Evolutionary conservation across 2,797 vertebrate species (phyloP).

Genomic region (Paramormyrops hopkinsi): DNA sequence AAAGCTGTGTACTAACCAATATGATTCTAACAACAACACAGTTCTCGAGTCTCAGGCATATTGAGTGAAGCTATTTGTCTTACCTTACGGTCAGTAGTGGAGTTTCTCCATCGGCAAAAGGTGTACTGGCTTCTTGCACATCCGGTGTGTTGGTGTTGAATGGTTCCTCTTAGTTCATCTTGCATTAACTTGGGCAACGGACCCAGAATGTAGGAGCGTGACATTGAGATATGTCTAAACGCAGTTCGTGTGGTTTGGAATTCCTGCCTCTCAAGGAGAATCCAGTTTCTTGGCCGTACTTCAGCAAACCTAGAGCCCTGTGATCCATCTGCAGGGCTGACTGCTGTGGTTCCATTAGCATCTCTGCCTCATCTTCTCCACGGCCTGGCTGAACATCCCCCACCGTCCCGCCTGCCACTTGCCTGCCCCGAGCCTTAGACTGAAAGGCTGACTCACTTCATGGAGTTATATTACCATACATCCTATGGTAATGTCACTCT

Average conservation of each 20-base stretch:
- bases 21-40: background rate
- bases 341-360: background rate
- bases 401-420: background rate
- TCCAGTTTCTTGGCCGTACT: background rate
- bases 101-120: background rate
- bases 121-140: background rate
- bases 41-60: background rate
- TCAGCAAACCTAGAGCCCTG: background rate
- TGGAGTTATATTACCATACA: constrained; percentile 31
- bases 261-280: background rate
- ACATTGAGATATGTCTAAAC: background rate
- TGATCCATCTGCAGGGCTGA: background rate
- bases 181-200: background rate
- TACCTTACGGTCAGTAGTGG: background rate
- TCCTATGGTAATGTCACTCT: constrained; percentile 23
- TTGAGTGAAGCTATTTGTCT: background rate
- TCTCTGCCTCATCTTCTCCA: background rate
- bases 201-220: background rate
- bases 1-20: background rate
- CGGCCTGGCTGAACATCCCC: background rate
- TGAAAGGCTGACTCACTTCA: constrained; percentile 3
- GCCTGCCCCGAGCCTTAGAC: background rate
- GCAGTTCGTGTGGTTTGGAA: background rate
- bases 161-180: background rate
- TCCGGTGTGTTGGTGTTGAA: background rate